Conservation (phyloP, 1,140 invertebrate species). For the Atta texana region DNA sequence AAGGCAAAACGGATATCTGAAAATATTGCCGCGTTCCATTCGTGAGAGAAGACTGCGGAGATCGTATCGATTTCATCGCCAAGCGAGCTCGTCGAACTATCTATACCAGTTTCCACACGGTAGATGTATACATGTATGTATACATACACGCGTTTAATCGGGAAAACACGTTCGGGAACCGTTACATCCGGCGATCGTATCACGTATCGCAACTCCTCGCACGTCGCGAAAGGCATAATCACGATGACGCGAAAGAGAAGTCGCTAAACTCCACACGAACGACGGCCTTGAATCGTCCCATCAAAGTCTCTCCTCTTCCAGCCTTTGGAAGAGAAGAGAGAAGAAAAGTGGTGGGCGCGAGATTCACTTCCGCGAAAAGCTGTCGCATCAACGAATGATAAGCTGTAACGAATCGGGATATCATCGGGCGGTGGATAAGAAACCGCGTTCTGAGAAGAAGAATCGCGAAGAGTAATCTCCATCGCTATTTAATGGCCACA, state of each 20-base stretch:
- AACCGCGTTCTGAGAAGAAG: constrained; percentile 28
- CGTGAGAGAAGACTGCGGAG: constrained; percentile 15
- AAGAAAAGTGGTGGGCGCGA: not conserved
- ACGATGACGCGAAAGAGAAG: constrained; percentile 30
- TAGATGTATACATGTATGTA: not conserved
- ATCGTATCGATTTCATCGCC: constrained; percentile 47
- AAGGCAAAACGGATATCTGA: constrained; percentile 24
- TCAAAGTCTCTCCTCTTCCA: not conserved
- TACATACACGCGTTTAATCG: constrained; percentile 22
- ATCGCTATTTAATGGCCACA: constrained; percentile 28
- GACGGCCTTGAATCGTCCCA: constrained; percentile 31
- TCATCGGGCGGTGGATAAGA: constrained; percentile 43
- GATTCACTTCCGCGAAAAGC: constrained; percentile 42
- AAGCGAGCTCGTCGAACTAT: not conserved
- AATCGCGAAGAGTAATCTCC: constrained; percentile 21
- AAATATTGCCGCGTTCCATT: constrained; percentile 30
- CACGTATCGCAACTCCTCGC: constrained; percentile 14
- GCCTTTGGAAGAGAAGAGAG: no score
- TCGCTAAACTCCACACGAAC: constrained; percentile 32
- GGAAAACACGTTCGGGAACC: constrained; percentile 42
- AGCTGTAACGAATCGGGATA: constrained; percentile 48
- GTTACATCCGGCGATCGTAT: constrained; percentile 56
- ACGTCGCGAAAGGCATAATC: constrained; percentile 21
- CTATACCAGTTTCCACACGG: constrained; percentile 25
- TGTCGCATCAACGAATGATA: constrained; percentile 47